Base-by-base conservation (phyloP, 2,888 invertebrate genomes). In the Phengaris alcon region DNA sequence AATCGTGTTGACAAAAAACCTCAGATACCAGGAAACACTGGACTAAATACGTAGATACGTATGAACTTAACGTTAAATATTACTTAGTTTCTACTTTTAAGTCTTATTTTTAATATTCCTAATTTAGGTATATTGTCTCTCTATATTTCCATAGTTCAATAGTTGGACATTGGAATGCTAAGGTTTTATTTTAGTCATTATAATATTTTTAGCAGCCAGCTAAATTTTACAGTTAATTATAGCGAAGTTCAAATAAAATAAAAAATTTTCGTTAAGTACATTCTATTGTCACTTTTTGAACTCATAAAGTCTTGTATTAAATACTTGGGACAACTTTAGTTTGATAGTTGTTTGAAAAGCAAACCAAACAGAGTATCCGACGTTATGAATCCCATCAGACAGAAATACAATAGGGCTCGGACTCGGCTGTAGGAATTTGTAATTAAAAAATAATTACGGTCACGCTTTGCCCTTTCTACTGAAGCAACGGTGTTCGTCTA, bases 361-460 rank as follows among this genome's bases (percentile, higher is more conserved):
- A 64, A 64, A 64, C 35, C 3, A 52, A 52, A 52, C 52, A 52
- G 52, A 6, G 64, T 64, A 44, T 35, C 35, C 35, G 13, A 64
- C 35, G 13, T 64, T 64, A 44, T 64, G 35, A 59, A 64, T 44
- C 35, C 35, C 35, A 12, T 64, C 13, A 44, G 13, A 35, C 35
- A 64, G 59, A 64, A 64, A 64, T 12, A 64, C 35, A 44, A 64
- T 64, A 64, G 64, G 64, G 35, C 15, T 59, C 10, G 4, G 52
- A 52, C 2, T 22, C n/a, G n/a, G 10, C 59, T 59, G 9, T 22
- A 59, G 22, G 59, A 59, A 59, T 59, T 59, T 8, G 64, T 44
- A 64, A 64, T 64, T 64, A 64, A 64, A 64, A 64, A 64, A 64
- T 64, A 64, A 64, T 64, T 64, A 64, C 64, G 12, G 64, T 12